Conservation (phyloP, 1,140 invertebrate genomes). For the Zophobas morio region DNA sequence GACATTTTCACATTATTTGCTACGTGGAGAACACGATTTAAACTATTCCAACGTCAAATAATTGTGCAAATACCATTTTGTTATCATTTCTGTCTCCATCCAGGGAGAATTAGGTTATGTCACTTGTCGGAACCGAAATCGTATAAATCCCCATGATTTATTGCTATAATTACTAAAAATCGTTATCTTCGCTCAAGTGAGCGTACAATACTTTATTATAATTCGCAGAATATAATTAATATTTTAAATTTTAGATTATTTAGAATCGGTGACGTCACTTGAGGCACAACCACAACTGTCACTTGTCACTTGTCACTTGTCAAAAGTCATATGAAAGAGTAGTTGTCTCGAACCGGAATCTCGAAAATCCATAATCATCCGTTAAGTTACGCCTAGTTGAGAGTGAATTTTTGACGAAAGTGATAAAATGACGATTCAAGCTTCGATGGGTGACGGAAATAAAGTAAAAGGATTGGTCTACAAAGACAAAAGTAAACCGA, state of each 20-base stretch:
- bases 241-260: slow-evolving; percentile 6
- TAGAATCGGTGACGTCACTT: not conserved
- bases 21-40: not conserved
- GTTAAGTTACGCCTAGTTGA: not conserved
- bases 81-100: not conserved
- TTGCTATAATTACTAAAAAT: not conserved
- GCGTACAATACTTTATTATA: no score
- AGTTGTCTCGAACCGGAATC: not conserved
- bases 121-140: not conserved
- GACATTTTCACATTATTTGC: slow-evolving; percentile 18
- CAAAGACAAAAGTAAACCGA: slow-evolving; percentile 94
- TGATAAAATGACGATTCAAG: slow-evolving; percentile 65
- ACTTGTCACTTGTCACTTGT: not conserved
- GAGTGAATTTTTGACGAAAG: not conserved
- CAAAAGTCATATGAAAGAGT: slow-evolving; percentile 2
- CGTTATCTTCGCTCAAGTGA: not conserved
- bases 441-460: slow-evolving; percentile 65
- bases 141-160: no score
- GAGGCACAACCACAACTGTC: not conserved
- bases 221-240: no score
- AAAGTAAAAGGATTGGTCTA: slow-evolving; percentile 71
- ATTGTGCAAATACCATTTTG: slow-evolving; percentile 28
- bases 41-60: not conserved
- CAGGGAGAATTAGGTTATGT: slow-evolving; percentile 14
- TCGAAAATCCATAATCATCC: slow-evolving; percentile 25